Evolutionary conservation across 1,140 invertebrate species (phyloP).

Genomic region (Dreissena rostriformis): DNA sequence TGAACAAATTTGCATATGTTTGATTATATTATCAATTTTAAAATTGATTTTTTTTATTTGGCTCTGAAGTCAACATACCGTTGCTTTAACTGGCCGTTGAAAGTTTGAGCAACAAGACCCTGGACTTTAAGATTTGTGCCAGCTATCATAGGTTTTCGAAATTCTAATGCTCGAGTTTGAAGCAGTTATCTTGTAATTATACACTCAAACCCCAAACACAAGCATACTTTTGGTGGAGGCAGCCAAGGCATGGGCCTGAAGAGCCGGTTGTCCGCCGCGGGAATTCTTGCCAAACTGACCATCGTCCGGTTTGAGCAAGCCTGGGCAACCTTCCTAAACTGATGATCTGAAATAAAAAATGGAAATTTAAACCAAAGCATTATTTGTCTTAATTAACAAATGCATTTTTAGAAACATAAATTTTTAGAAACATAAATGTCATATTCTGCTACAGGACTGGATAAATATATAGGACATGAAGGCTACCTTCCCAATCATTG

Average conservation of each 20-base stretch:
- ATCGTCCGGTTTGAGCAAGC: constrained; percentile 66
- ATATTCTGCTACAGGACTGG: neutral
- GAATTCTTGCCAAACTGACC: constrained; percentile 69
- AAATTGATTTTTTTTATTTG: no score
- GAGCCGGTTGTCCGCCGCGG: constrained; percentile 62
- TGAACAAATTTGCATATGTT: no score
- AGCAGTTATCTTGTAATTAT: no score
- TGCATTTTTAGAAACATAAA: neutral
- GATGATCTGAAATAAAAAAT: constrained; percentile 66
- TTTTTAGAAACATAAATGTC: neutral
- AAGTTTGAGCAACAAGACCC: no score
- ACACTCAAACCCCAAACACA: no score
- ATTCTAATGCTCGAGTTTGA: no score
- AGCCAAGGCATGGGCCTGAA: constrained; percentile 70
- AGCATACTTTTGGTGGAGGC: constrained; percentile 57
- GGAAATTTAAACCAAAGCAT: neutral
- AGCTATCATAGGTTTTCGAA: no score
- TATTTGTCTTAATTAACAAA: neutral
- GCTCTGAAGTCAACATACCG: no score
- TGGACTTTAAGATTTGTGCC: no score
- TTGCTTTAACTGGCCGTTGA: no score
- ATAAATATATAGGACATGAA: no score
- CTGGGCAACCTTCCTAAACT: constrained; percentile 72
- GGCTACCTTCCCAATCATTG: constrained; percentile 50
- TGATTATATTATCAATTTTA: no score